These are phyloP conservation scores for Chrysina gloriosa DNA, from an alignment of 2,888 invertebrate genomes.

Conservation along the genomic window DNA sequence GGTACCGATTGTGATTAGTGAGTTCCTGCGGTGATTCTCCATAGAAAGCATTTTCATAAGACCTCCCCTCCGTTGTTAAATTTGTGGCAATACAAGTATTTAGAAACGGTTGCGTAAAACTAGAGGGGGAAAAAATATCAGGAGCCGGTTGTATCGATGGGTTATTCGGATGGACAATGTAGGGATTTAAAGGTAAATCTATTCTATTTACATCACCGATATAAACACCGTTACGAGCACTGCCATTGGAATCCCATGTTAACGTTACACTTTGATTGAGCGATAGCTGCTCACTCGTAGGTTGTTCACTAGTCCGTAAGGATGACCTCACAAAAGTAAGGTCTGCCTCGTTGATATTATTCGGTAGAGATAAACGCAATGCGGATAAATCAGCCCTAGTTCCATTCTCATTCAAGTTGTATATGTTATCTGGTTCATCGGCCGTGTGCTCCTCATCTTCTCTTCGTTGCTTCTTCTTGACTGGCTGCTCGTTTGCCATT, in stretches of 20 bases:
- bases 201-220: constrained; percentile 30
- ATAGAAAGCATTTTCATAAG: constrained; percentile 12
- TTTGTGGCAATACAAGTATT: constrained; percentile 30
- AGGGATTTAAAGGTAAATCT: constrained; percentile 22
- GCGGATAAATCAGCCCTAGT: constrained; percentile 24
- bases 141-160: constrained; percentile 48
- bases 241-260: constrained; percentile 17
- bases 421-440: constrained; percentile 70
- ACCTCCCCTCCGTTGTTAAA: constrained; percentile 10
- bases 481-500: constrained; percentile 85
- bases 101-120: constrained; percentile 38
- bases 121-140: constrained; percentile 42
- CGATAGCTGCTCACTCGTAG: constrained; percentile 32
- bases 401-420: constrained; percentile 59
- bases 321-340: constrained; percentile 52
- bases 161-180: constrained; percentile 37
- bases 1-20: constrained; percentile 36
- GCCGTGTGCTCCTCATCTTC: constrained; percentile 70
- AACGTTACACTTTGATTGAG: constrained; percentile 22
- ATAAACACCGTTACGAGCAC: constrained; percentile 37
- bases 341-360: constrained; percentile 60
- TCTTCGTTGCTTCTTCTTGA: constrained; percentile 85
- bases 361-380: constrained; percentile 42
- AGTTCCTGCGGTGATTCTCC: constrained; percentile 32
- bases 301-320: constrained; percentile 51